phyloP scores from a whole-genome alignment of 2,888 invertebrate species.

The Acleris literana region DNA sequence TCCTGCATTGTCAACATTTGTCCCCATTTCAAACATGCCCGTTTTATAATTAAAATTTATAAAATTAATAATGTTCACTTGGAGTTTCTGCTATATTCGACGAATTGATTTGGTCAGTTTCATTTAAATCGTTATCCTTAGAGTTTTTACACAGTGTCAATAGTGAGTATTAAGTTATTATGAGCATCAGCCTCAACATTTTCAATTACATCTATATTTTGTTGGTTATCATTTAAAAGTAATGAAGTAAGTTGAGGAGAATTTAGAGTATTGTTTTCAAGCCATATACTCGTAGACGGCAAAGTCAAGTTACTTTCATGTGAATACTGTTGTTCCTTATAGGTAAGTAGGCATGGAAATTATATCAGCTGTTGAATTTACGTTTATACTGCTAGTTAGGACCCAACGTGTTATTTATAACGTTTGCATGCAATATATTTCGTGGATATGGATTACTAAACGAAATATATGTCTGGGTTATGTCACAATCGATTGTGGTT shows the following conservation, averaged over 20 bases:
- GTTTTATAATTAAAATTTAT: slow-evolving; percentile 2
- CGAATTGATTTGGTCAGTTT: neutral
- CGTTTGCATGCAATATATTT: no score
- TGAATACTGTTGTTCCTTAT: neutral
- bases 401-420: neutral
- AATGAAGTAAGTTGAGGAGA: neutral
- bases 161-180: neutral
- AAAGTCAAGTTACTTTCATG: neutral
- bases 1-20: neutral
- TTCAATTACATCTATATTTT: neutral
- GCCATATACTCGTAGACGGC: neutral
- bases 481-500: neutral
- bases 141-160: neutral
- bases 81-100: neutral
- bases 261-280: neutral
- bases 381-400: neutral
- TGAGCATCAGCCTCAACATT: neutral
- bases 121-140: neutral
- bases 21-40: neutral
- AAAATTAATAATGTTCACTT: neutral
- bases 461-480: neutral
- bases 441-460: neutral
- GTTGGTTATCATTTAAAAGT: neutral
- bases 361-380: neutral
- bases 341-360: no score